Conservation (phyloP, 2,888 invertebrate species). For the Ornithoptera priamus region DNA sequence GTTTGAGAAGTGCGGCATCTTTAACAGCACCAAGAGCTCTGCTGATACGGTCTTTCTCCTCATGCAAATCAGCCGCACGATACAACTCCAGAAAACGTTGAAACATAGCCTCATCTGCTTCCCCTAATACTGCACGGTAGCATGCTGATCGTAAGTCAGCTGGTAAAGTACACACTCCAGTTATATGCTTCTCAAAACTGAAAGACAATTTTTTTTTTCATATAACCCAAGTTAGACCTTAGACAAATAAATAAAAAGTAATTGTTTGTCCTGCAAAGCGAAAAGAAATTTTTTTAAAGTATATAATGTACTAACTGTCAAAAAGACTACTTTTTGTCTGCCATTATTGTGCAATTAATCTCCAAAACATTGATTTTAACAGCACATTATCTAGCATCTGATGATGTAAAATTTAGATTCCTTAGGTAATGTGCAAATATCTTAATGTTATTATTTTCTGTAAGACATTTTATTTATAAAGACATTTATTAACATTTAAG, state of each 20-base stretch:
- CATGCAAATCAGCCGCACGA: constrained; percentile 91
- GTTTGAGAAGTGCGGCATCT: constrained; percentile 84
- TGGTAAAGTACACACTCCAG: constrained; percentile 81
- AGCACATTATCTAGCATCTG: no score
- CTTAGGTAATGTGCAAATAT: no score
- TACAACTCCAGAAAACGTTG: constrained; percentile 90
- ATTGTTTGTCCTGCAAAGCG: background rate
- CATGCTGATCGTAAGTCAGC: constrained; percentile 94
- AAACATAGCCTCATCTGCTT: constrained; percentile 85
- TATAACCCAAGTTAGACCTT: background rate
- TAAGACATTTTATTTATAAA: no score
- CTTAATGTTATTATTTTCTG: no score
- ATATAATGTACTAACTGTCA: no score
- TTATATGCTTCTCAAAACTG: constrained; percentile 84
- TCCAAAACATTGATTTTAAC: no score
- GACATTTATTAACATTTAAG: no score
- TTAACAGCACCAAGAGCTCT: constrained; percentile 90
- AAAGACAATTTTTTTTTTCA: background rate
- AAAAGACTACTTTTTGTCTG: no score
- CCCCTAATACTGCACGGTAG: constrained; percentile 89
- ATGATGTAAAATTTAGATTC: no score
- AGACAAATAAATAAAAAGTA: background rate
- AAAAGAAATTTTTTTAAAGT: no score
- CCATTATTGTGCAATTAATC: no score
- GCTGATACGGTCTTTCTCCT: constrained; percentile 95